Evolutionary conservation across 2,797 vertebrate genomes (phyloP).

Genomic region (Apogon talboti): DNA sequence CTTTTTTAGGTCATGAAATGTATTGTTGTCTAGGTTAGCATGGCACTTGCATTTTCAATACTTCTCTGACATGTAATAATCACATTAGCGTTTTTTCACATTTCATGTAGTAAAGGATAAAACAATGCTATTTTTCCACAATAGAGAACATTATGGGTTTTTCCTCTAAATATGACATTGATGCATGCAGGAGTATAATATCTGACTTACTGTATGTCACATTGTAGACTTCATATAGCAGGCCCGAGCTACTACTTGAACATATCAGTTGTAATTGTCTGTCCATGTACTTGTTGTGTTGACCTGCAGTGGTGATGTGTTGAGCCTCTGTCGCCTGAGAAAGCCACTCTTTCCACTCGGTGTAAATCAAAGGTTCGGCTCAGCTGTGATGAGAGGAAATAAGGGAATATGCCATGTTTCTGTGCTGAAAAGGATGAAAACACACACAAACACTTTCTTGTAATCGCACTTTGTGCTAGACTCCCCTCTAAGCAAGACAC

Average conservation of each 20-base stretch:
- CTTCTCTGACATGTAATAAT: too few species aligned
- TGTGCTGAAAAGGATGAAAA: conserved; percentile 25
- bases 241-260: not conserved
- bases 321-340: conserved; percentile 16
- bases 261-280: conserved; percentile 18
- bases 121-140: not conserved
- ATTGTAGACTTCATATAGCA: not conserved
- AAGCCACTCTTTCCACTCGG: not conserved
- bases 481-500: conserved; percentile 41
- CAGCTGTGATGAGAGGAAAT: conserved; percentile 20
- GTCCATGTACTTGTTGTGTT: conserved; percentile 20
- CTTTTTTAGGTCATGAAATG: too few species aligned
- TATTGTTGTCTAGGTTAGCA: too few species aligned
- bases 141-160: too few species aligned
- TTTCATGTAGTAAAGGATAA: not conserved
- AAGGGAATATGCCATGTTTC: conserved; percentile 28
- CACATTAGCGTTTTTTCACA: too few species aligned
- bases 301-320: conserved; percentile 9
- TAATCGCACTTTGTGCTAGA: conserved; percentile 37
- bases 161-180: not conserved
- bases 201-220: not conserved
- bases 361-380: conserved; percentile 13
- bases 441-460: conserved; percentile 35
- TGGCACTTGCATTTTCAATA: too few species aligned
- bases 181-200: not conserved